These are phyloP conservation scores for Lasioglossum leucozonium DNA, from an alignment of 2,888 invertebrate genomes.

Conservation along the genomic window DNA sequence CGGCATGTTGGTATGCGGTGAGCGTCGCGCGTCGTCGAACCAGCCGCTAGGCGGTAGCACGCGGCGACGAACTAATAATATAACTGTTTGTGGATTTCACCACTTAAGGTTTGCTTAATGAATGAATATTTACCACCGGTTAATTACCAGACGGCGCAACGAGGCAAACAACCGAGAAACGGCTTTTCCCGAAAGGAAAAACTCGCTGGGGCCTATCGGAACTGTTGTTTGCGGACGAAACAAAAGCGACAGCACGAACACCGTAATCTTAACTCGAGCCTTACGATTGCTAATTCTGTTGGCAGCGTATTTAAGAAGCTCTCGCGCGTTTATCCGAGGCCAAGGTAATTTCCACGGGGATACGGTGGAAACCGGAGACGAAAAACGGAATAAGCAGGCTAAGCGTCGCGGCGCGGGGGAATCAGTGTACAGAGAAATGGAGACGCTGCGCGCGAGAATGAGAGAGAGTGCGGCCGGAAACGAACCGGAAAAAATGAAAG, in stretches of 20 bases:
- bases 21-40: too few relatives aligned
- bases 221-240: neutral
- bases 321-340: conserved; percentile 57
- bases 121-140: neutral
- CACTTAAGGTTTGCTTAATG: neutral
- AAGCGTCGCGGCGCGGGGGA: conserved; percentile 37
- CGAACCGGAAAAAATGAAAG: conserved; percentile 41
- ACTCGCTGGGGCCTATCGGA: neutral
- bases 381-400: conserved; percentile 47
- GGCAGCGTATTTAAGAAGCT: conserved; percentile 56
- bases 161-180: neutral
- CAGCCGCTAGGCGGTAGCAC: too few relatives aligned
- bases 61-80: too few relatives aligned
- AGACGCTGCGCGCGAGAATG: neutral
- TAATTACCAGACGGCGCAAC: neutral
- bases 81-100: too few relatives aligned
- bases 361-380: conserved; percentile 1
- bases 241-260: conserved; percentile 14
- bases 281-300: conserved; percentile 66
- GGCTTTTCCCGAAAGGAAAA: neutral
- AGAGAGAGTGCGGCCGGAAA: conserved; percentile 24
- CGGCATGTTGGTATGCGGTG: too few relatives aligned
- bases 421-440: conserved; percentile 41
- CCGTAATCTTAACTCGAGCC: conserved; percentile 55
- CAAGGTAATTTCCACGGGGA: conserved; percentile 51